A percentile compares a stretch with the other conserved stretches of the same genome.
Conservation (phyloP, 2,113 vertebrate genomes). For the Barnardius zonarius region DNA sequence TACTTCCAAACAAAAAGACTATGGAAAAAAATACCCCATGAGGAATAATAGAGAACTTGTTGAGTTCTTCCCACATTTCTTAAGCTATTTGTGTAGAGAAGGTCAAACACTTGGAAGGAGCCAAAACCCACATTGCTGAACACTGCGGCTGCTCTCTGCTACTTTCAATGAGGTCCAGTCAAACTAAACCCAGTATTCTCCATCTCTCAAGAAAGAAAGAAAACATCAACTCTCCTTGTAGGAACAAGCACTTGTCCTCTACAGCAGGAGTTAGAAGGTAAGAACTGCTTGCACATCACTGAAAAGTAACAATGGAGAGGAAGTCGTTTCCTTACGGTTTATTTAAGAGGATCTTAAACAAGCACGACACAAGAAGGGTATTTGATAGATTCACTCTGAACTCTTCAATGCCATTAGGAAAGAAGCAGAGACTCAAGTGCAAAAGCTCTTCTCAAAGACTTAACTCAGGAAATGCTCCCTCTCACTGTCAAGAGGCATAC, state of each 20-base stretch:
- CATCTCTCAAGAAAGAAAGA: not conserved
- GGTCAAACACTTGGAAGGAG: conserved; percentile 4
- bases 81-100: not conserved
- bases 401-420: not conserved
- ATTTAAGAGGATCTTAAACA: not conserved
- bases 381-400: not conserved
- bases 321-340: not conserved
- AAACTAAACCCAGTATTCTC: not conserved
- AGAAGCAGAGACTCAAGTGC: not conserved
- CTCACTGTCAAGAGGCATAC: not conserved
- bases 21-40: not conserved
- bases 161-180: not conserved
- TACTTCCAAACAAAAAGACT: not conserved
- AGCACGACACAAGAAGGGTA: not conserved
- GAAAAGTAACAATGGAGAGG: not conserved
- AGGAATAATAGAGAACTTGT: not conserved
- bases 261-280: not conserved
- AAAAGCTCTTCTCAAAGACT: not conserved
- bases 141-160: not conserved
- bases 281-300: not conserved
- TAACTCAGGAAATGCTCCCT: not conserved
- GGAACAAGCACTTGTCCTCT: not conserved
- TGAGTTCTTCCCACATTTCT: not conserved
- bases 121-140: not conserved
- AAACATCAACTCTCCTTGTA: not conserved